Base-by-base conservation (phyloP, 2,888 invertebrate genomes). In the Periphyllus acericola region DNA sequence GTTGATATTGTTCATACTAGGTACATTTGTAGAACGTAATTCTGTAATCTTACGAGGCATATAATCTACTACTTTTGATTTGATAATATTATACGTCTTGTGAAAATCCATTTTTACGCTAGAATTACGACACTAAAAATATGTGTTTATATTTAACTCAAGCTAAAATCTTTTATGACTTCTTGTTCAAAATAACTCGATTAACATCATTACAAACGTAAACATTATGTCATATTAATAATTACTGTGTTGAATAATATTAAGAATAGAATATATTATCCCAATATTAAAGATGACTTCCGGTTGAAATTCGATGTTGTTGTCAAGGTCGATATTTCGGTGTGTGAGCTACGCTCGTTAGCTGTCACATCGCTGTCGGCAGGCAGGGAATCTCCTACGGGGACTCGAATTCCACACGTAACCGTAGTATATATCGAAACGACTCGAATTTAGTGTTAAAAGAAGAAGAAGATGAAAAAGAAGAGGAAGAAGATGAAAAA, bases 361-460 rank as follows among this genome's bases (percentile, higher is more conserved):
- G 19, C 76, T 84, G 84, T 68, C 84, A 78, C 68, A 19, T 66
- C 8, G 76, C 76, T 46, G 84, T 68, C 75, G 66, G 9, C 71
- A n/a, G 11, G 8, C 25, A 17, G 68, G 78, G 76, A 25, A 76
- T 78, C 46, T 84, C 34, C 68, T 66, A 68, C 84, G 1, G 17
- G 17, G 46, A 78, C 46, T 78, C 84, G 66, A 34, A 78, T 78
- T 78, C 66, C 66, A 32, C 19, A 11, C 34, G 75, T 66, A 75
- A 75, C 83, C 75, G 40, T 40, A 66, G 60, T 3, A 66, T 60
- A n/a, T n/a, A n/a, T 29, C 74, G 17, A 40, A 66, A 83, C 40
- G 17, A 72, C 72, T 29, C 36, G 74, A 60, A 36, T 46, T 66
- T 9, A 9, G 80, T n/a, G 19, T 19, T 11, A 11, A 71, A 29